Base-by-base conservation (phyloP, 1,140 invertebrate species). In the Drosophila sturtevanti region DNA sequence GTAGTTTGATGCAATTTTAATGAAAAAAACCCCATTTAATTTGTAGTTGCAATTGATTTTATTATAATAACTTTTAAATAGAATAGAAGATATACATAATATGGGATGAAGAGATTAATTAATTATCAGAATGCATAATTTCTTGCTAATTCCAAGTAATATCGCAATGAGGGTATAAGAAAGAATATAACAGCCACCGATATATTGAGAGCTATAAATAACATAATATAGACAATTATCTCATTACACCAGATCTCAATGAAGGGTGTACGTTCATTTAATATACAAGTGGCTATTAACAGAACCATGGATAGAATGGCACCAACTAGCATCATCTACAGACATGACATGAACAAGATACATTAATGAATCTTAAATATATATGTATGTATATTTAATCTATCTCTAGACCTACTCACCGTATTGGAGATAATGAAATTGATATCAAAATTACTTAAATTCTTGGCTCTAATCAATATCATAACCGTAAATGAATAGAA, bases 311-410 rank as follows among this genome's bases (percentile, higher is more conserved):
- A 55, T 2, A 82, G 64, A 1, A 66, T 14, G 6, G 66, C 65
- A 14, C 79, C 79, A 31, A 80, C 62, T 4, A 82, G 44, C 56
- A 82, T 71, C 78, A 82, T 82, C 79, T 81, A 18, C 1, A n/a
- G 51, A 31, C 0, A 41, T 22, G 22, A 27, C 16, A 48, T 6
- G 14, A n/a, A n/a, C n/a, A n/a, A n/a, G n/a, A 6, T 1, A 21
- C 1, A 16, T 24, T 6, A 5, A 14, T 14, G 12, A 12, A 34
- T 27, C 3, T 34, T n/a, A 10, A 4, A 34, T 7, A 18, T 24
- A 14, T 9, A 9, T 10, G 6, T n/a, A 1, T n/a, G n/a, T n/a
- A 4, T 12, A 7, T 0, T 2, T 2, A 24, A 31, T n/a, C n/a
- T n/a, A n/a, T n/a, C n/a, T n/a, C n/a, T n/a, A n/a, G n/a, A n/a